phyloP scores from a whole-genome alignment of 2,797 vertebrate genomes.

The Hippopotamyrus pictus region DNA sequence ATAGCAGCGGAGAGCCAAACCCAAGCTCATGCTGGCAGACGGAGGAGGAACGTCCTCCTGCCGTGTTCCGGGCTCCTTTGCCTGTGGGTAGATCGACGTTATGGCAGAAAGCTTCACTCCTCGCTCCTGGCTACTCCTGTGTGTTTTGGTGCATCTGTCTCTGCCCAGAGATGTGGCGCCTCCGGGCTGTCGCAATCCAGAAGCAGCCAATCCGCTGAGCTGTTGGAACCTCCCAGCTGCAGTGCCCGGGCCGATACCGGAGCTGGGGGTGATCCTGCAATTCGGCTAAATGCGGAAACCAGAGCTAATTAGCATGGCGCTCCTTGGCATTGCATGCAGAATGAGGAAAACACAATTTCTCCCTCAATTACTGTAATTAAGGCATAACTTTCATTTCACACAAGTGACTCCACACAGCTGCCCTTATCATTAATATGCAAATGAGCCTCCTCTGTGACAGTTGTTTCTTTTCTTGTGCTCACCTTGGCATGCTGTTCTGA shows the following conservation, averaged over 20 bases:
- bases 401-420: slow-evolving; percentile 58
- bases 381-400: slow-evolving; percentile 57
- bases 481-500: background rate
- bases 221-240: background rate
- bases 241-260: background rate
- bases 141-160: background rate
- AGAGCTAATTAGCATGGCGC: slow-evolving; percentile 57
- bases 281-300: slow-evolving; percentile 22
- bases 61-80: background rate
- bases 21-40: background rate
- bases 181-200: background rate
- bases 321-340: slow-evolving; percentile 45
- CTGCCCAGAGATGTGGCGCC: background rate
- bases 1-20: background rate
- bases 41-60: background rate
- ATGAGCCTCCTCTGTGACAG: slow-evolving; percentile 39
- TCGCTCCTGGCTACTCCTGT: background rate
- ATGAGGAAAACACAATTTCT: slow-evolving; percentile 56
- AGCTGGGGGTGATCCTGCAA: background rate
- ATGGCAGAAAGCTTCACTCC: background rate
- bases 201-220: background rate
- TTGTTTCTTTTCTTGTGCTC: background rate
- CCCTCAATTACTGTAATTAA: slow-evolving; percentile 70
- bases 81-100: background rate
- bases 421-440: slow-evolving; percentile 56